Conservation (phyloP, 2,888 invertebrate species). For the Meteorus cinctellus region DNA sequence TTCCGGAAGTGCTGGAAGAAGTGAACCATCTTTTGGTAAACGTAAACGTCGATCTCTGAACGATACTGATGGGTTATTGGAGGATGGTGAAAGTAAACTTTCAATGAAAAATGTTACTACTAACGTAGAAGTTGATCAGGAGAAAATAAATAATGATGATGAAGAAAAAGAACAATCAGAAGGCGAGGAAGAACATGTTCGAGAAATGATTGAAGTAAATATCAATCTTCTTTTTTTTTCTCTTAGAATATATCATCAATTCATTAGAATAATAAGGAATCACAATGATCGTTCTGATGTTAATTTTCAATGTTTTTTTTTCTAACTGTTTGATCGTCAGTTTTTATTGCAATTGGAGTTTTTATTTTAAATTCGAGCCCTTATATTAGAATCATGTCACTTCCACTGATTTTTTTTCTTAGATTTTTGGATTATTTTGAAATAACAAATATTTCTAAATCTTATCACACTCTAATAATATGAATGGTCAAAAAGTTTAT, state of each 20-base stretch:
- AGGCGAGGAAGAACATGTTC: constrained; percentile 82
- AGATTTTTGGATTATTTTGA: too few relatives aligned
- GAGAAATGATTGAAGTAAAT: constrained; percentile 90
- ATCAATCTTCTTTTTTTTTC: background rate
- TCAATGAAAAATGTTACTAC: constrained; percentile 61
- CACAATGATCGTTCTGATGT: too few relatives aligned
- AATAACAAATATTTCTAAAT: too few relatives aligned
- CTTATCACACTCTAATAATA: too few relatives aligned
- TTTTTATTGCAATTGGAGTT: too few relatives aligned
- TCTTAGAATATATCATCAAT: background rate
- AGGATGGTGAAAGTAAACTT: constrained; percentile 55
- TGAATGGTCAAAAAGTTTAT: too few relatives aligned
- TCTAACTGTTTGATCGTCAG: too few relatives aligned
- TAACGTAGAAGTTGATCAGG: constrained; percentile 74
- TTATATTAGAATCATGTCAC: too few relatives aligned
- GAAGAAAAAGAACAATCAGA: constrained; percentile 76
- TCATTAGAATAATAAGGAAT: too few relatives aligned
- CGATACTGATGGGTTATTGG: constrained; percentile 61
- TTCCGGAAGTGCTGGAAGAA: constrained; percentile 83
- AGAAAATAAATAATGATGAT: constrained; percentile 78
- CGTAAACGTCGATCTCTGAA: constrained; percentile 79
- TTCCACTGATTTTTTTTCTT: too few relatives aligned
- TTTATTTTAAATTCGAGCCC: too few relatives aligned
- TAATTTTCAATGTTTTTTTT: too few relatives aligned
- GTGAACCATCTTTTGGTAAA: constrained; percentile 88